Base-by-base conservation (phyloP, 2,113 vertebrate species). In the Hyperopisus bebe region DNA sequence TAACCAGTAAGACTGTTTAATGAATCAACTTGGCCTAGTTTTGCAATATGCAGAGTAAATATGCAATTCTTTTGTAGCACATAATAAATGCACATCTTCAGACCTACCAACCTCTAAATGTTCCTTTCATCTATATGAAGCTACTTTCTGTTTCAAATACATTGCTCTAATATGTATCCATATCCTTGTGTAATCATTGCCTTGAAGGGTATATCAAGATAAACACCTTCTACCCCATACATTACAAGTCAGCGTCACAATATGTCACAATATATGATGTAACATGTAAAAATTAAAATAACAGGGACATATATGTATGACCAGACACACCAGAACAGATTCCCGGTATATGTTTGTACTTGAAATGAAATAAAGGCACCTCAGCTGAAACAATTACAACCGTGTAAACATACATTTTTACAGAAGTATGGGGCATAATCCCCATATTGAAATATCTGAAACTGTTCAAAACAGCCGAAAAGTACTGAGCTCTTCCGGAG, bases 391-490 rank as follows among this genome's bases (percentile, higher is more conserved):
- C 85, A 87, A 87, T 87, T 55, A 53, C 27, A 53, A 11, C 27
- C 0, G 27, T 51, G 13, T 35, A 8, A 87, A 19, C 1, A 53
- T 35, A 7, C 27, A 27, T 50, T 86, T 11, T 86, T 51, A 39
- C 47, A 89, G 13, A 27, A n/a, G 7, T 55, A 19, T 15, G 8
- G 50, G 70, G 24, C 82, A 51, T 21, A 42, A 82, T 27, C 13
- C 39, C 13, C 42, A 17, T 44, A 62, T 47, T 66, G 51, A 89
- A 89, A 85, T 48, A 44, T 46, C 6, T 53, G 51, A 89, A 85
- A 84, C 35, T 17, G 80, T 84, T 17, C 42, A n/a, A 24, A 84
- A 24, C 92, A 92, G 90, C 89, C 82, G 87, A 89, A 90, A 89
- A 90, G 88, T 82, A 88, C 90, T 27, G 89, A 87, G 42, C 47